phyloP scores from a whole-genome alignment of 2,113 vertebrate species.

The Paracyprichromis sp. region DNA sequence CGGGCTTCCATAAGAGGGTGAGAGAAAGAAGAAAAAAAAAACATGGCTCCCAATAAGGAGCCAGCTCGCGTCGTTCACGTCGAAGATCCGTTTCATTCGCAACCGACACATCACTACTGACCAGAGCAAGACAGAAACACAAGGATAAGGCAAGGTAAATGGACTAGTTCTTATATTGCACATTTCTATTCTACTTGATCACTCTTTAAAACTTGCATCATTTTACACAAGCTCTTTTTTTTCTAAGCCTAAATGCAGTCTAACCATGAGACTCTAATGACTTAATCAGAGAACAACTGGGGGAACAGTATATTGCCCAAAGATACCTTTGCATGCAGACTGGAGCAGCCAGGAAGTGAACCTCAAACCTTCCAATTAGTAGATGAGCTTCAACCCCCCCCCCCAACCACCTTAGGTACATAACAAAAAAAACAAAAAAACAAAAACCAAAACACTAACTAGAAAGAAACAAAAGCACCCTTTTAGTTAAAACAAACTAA shows the following conservation, averaged over 20 bases:
- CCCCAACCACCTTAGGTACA: background rate
- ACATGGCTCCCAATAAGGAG: background rate
- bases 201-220: background rate
- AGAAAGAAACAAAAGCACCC: background rate
- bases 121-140: background rate
- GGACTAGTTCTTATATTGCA: background rate
- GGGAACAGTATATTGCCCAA: background rate
- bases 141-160: background rate
- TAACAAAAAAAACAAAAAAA: no score
- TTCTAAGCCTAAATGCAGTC: background rate
- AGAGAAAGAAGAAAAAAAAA: background rate
- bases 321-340: background rate
- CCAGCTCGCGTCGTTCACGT: background rate
- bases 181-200: background rate
- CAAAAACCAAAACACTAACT: rapidly evolving
- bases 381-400: background rate
- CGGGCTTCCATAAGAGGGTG: background rate
- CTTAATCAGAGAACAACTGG: background rate
- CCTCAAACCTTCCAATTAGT: background rate
- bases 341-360: background rate
- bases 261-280: background rate
- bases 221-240: background rate
- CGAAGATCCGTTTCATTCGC: background rate
- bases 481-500: background rate
- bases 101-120: background rate